Evolutionary conservation across 2,888 invertebrate genomes (phyloP).

Genomic region (Penaeus monodon): DNA sequence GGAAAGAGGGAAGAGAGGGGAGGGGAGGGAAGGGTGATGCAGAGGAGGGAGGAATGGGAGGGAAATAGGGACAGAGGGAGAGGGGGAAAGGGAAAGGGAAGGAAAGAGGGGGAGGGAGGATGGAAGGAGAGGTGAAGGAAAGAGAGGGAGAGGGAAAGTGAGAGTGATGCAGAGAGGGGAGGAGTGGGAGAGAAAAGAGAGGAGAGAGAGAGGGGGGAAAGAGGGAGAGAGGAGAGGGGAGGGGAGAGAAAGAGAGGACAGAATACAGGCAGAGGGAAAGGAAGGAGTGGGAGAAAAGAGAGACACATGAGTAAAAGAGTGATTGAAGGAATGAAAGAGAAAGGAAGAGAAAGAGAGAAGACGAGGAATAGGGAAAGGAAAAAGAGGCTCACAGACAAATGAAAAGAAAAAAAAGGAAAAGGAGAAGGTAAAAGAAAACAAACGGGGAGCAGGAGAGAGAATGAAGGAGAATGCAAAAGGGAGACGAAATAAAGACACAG

Average conservation of each 20-base stretch:
- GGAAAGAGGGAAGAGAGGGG: no score
- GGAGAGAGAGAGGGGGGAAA: background rate
- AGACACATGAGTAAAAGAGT: background rate
- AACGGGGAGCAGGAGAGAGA: background rate
- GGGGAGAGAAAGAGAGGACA: background rate
- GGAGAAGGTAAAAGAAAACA: background rate
- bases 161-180: background rate
- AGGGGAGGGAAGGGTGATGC: fast-evolving
- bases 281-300: background rate
- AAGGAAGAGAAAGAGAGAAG: background rate
- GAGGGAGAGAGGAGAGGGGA: background rate
- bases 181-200: background rate
- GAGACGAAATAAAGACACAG: no score
- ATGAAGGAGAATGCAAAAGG: background rate
- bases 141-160: background rate
- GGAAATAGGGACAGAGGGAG: fast-evolving
- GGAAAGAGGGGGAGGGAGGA: background rate
- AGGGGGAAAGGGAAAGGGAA: background rate
- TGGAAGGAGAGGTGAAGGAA: no score
- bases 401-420: background rate
- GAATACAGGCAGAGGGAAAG: background rate
- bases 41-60: background rate
- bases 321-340: background rate
- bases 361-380: background rate
- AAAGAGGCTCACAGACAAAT: no score